Percentiles rank a stretch among this genome's conserved stretches.
Evolutionary conservation across 2,888 invertebrate species (phyloP).

Genomic region (Drosophila demipolita): DNA sequence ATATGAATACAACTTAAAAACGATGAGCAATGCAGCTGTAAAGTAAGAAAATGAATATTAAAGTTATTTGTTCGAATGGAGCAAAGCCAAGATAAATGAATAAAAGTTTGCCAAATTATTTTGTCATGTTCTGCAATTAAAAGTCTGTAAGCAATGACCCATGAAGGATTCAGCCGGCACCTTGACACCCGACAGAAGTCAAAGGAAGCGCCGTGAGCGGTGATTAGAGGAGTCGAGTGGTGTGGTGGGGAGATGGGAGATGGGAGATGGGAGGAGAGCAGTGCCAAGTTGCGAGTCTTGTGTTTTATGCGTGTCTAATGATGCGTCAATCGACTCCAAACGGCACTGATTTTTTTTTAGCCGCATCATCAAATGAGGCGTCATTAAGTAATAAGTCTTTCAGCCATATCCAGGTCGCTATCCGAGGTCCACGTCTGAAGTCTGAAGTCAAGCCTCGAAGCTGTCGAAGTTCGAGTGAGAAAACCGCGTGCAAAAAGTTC

Average conservation of each 20-base stretch:
- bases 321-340: conserved; percentile 57
- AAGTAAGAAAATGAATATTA: neutral
- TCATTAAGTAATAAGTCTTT: conserved; percentile 79
- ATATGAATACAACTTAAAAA: neutral
- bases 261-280: too few species aligned
- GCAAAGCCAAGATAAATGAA: neutral
- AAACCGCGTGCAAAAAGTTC: conserved; percentile 32
- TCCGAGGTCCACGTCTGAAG: conserved; percentile 1
- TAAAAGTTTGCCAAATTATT: conserved; percentile 24
- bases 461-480: conserved; percentile 10
- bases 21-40: neutral
- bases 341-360: conserved; percentile 46
- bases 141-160: conserved; percentile 43
- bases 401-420: conserved; percentile 20
- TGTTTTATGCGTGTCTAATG: conserved; percentile 66
- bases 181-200: conserved; percentile 1
- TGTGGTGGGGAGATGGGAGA: neutral
- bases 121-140: conserved; percentile 60
- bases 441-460: neutral
- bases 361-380: conserved; percentile 72
- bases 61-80: neutral
- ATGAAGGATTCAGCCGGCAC: conserved; percentile 28
- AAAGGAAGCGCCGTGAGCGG: neutral
- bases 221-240: neutral
- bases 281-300: conserved; percentile 12